Percentiles rank a stretch among this genome's conserved stretches.
Conservation (phyloP, 2,113 vertebrate genomes). For the Scophthalmus maximus region DNA sequence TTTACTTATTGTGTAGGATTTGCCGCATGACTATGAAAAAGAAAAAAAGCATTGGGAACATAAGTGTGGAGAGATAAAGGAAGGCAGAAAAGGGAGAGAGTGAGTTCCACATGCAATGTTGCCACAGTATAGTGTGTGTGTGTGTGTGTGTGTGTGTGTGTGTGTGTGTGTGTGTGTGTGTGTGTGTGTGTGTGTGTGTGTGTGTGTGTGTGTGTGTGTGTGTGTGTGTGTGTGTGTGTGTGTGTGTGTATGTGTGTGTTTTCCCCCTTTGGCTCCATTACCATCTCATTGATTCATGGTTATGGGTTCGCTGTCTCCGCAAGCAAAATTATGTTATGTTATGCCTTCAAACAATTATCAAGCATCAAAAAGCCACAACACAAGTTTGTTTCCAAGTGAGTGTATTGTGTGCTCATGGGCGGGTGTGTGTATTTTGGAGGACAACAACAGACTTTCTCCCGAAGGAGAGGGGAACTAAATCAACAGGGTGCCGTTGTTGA, state of each 20-base stretch:
- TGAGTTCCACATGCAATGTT: slow-evolving; percentile 24
- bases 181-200: no score
- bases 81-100: neutral
- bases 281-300: slow-evolving; percentile 76
- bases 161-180: no score
- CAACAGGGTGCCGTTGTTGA: slow-evolving; percentile 62
- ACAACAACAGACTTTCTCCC: slow-evolving; percentile 75
- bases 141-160: no score
- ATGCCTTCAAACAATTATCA: slow-evolving; percentile 77
- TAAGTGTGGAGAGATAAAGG: neutral
- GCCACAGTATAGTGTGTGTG: slow-evolving; percentile 15
- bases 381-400: slow-evolving; percentile 63
- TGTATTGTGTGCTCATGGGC: slow-evolving; percentile 45
- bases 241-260: slow-evolving; percentile 1
- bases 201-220: no score
- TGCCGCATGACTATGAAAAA: slow-evolving; percentile 34
- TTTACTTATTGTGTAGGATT: slow-evolving; percentile 33
- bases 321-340: slow-evolving; percentile 72
- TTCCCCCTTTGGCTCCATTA: slow-evolving; percentile 64
- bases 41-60: slow-evolving; percentile 36
- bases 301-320: slow-evolving; percentile 72
- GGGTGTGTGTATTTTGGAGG: slow-evolving; percentile 55
- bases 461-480: slow-evolving; percentile 61
- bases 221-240: neutral
- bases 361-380: slow-evolving; percentile 67